Percentiles rank a stretch among this genome's conserved stretches.
Evolutionary conservation across 2,888 invertebrate species (phyloP).

Genomic region (Polymixis flavicincta): DNA sequence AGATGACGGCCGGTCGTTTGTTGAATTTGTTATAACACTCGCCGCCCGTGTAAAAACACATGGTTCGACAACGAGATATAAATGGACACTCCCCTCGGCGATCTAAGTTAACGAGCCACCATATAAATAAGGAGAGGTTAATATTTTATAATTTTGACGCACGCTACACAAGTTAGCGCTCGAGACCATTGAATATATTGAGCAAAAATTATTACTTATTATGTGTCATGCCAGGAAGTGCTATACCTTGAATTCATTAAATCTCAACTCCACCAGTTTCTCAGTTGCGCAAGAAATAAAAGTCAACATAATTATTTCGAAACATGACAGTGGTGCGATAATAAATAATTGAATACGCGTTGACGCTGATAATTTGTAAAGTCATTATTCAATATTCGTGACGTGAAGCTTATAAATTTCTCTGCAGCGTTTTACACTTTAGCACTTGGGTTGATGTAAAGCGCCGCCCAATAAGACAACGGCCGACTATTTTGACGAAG

Average conservation of each 20-base stretch:
- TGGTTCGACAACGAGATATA: slow-evolving; percentile 88
- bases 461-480: slow-evolving; percentile 89
- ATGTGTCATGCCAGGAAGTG: slow-evolving; percentile 43
- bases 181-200: slow-evolving; percentile 70
- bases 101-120: slow-evolving; percentile 88
- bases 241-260: slow-evolving; percentile 55
- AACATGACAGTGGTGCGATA: slow-evolving; percentile 68
- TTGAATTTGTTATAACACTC: slow-evolving; percentile 88
- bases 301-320: slow-evolving; percentile 67
- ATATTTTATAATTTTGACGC: slow-evolving; percentile 84
- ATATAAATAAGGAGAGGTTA: slow-evolving; percentile 87
- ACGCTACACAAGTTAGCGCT: slow-evolving; percentile 73
- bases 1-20: slow-evolving; percentile 89
- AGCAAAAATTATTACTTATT: slow-evolving; percentile 66
- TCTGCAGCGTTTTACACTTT: slow-evolving; percentile 89
- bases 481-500: slow-evolving; percentile 90
- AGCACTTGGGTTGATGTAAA: slow-evolving; percentile 87
- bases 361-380: slow-evolving; percentile 84
- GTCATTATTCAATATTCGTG: slow-evolving; percentile 89
- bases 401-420: slow-evolving; percentile 88
- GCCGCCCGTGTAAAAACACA: slow-evolving; percentile 87
- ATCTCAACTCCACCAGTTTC: slow-evolving; percentile 42
- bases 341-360: slow-evolving; percentile 78
- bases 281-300: slow-evolving; percentile 58
- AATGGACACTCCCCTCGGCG: slow-evolving; percentile 89